These are phyloP conservation scores for Danio choprae DNA, from an alignment of 2,797 vertebrate species.

Conservation along the genomic window DNA sequence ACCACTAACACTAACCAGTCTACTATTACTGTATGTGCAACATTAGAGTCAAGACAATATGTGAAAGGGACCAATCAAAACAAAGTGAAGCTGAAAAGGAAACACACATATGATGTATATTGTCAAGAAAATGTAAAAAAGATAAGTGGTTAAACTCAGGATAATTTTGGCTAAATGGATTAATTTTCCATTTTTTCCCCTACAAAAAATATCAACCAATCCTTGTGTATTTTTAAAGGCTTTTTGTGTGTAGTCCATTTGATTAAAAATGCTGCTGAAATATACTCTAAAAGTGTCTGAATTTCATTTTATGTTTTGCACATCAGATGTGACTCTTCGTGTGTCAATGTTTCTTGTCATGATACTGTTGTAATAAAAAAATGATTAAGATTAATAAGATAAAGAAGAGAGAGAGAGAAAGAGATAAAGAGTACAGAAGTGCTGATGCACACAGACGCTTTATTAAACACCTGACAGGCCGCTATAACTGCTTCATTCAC, in stretches of 20 bases:
- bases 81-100: too few relatives aligned
- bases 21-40: too few relatives aligned
- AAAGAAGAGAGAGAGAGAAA: background rate
- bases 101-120: too few relatives aligned
- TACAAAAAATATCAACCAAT: background rate
- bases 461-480: constrained; percentile 13
- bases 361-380: constrained; percentile 19
- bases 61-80: too few relatives aligned
- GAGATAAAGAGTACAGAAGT: constrained; percentile 12
- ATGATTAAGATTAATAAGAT: constrained; percentile 13
- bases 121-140: too few relatives aligned
- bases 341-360: background rate
- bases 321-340: background rate
- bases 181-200: background rate
- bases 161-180: background rate
- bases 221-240: background rate
- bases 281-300: background rate
- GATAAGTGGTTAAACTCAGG: too few relatives aligned
- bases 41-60: too few relatives aligned
- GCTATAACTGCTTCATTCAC: background rate
- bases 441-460: constrained; percentile 18
- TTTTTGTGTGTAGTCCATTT: background rate
- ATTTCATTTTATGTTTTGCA: background rate
- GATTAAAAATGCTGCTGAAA: background rate
- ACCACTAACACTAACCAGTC: too few relatives aligned